Evolutionary conservation across 92 coral and sea anemone genomes (phyloP).

Genomic region (Anthopleura xanthogrammica): DNA sequence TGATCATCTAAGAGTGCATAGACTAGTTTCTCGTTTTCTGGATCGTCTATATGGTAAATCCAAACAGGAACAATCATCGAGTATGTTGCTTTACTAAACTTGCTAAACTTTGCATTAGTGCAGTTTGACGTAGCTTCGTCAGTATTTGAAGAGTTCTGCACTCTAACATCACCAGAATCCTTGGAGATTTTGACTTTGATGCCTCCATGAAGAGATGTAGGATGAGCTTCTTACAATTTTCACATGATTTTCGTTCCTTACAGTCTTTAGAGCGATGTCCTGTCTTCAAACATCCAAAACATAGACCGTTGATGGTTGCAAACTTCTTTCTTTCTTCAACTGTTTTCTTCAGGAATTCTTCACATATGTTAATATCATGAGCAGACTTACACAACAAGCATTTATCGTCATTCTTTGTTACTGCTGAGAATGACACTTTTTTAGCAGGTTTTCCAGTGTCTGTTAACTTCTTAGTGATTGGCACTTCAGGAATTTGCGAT

Average conservation of each 20-base stretch:
- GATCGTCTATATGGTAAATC: not conserved
- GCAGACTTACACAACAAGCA: constrained; percentile 37
- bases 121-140: not conserved
- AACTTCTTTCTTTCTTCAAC: constrained; percentile 55
- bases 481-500: constrained; percentile 18
- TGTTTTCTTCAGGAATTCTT: constrained; percentile 33
- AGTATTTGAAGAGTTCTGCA: not conserved
- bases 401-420: constrained; percentile 3
- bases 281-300: constrained; percentile 50
- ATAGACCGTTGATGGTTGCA: constrained; percentile 42
- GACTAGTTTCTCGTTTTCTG: constrained; percentile 36
- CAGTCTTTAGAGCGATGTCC: constrained; percentile 45
- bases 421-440: not conserved
- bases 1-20: constrained; percentile 61
- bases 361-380: constrained; percentile 46
- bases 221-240: constrained; percentile 46
- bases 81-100: constrained; percentile 5
- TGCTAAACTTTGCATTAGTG: not conserved
- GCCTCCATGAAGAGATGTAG: constrained; percentile 58
- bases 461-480: not conserved
- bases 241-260: constrained; percentile 25
- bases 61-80: constrained; percentile 53
- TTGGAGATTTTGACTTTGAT: not conserved
- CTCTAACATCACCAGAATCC: too few relatives aligned
- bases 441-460: too few relatives aligned